Conservation (phyloP, 2,888 invertebrate species). For the Eilema sororculum region DNA sequence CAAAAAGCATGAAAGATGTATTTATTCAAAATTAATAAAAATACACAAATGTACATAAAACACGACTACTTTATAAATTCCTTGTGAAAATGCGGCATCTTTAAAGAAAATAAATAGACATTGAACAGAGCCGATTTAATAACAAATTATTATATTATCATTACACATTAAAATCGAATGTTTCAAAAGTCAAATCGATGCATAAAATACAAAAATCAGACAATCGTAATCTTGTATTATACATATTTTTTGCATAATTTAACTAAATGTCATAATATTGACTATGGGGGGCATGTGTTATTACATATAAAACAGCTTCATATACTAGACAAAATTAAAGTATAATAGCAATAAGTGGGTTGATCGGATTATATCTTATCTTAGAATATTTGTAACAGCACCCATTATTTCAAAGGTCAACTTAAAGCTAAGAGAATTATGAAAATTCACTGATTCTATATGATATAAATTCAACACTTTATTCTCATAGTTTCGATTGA, state of each 20-base stretch:
- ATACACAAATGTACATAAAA: neutral
- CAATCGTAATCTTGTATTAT: conserved; percentile 43
- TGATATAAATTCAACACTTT: conserved; percentile 50
- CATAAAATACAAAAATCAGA: conserved; percentile 52
- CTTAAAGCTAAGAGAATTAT: conserved; percentile 30
- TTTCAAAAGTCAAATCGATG: conserved; percentile 44
- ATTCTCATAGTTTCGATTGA: conserved; percentile 43
- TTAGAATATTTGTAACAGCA: conserved; percentile 31
- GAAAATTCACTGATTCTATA: conserved; percentile 35
- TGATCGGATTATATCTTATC: conserved; percentile 23
- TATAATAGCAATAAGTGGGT: conserved; percentile 36
- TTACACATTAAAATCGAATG: conserved; percentile 36
- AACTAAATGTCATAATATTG: conserved; percentile 56
- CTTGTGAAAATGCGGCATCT: conserved; percentile 21
- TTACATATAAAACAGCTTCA: conserved; percentile 36
- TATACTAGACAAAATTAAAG: conserved; percentile 31
- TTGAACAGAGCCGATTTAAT: conserved; percentile 28
- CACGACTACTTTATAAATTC: neutral
- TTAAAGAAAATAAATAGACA: conserved; percentile 29
- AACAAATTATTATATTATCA: conserved; percentile 40
- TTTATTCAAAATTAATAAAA: neutral
- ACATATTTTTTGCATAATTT: conserved; percentile 61
- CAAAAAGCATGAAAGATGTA: neutral
- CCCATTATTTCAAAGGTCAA: conserved; percentile 46
- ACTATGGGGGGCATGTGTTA: conserved; percentile 46